Conservation (phyloP, 2,797 vertebrate genomes). For the Antrozous pallidus region DNA sequence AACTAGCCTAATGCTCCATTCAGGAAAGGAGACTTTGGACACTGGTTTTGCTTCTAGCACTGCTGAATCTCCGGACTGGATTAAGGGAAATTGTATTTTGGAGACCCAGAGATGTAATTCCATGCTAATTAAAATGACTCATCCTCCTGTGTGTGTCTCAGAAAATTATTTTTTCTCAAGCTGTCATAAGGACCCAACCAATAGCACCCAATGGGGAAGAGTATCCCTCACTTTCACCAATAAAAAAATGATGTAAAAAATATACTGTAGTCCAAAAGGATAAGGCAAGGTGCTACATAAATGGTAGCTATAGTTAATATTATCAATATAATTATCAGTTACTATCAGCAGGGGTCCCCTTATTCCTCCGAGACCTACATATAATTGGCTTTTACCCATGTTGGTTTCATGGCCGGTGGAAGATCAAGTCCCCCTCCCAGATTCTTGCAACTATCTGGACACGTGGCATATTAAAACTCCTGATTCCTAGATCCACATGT, state of each 20-base stretch:
- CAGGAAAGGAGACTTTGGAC: no score
- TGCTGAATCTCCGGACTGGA: no score
- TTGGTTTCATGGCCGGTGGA: background rate
- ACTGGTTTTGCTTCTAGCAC: no score
- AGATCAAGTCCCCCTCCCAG: background rate
- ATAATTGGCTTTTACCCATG: background rate
- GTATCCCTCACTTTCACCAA: no score
- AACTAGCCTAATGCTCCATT: no score
- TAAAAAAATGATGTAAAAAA: background rate
- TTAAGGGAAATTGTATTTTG: no score
- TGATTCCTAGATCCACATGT: background rate
- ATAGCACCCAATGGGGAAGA: no score
- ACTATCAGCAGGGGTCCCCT: background rate
- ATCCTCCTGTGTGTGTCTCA: no score
- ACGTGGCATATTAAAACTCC: background rate
- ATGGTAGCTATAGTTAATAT: background rate
- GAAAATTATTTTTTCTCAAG: no score
- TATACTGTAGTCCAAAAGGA: background rate
- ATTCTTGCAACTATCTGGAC: background rate
- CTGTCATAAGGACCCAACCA: no score
- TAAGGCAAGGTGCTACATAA: background rate
- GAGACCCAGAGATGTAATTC: no score
- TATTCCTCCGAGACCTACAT: background rate
- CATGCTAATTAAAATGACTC: no score
- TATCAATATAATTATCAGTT: background rate